Conservation (phyloP, 2,797 vertebrate genomes). For the Sebastes trivittatus region DNA sequence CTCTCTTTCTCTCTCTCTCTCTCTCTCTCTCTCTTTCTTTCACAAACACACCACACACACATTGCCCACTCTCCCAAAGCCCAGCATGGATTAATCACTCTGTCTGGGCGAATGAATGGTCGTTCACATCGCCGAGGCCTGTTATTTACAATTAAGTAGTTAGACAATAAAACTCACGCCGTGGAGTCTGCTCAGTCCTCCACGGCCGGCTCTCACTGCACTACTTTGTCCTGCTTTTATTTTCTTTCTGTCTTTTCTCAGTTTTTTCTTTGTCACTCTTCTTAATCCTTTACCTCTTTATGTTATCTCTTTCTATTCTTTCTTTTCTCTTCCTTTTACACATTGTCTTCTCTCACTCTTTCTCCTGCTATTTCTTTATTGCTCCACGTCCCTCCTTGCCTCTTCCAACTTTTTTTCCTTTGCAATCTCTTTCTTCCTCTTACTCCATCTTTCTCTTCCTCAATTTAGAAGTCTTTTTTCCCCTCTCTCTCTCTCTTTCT, state of each 20-base stretch:
- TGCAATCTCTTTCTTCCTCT: neutral
- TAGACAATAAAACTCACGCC: constrained; percentile 81
- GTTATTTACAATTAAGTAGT: constrained; percentile 81
- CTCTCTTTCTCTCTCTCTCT: constrained; percentile 40
- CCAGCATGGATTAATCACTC: constrained; percentile 83
- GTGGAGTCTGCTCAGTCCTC: constrained; percentile 64
- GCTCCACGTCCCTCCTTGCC: neutral
- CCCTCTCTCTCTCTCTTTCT: neutral
- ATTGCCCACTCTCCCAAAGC: constrained; percentile 57
- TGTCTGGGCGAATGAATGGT: constrained; percentile 81
- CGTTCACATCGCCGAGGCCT: constrained; percentile 73
- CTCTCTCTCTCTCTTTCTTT: constrained; percentile 41
- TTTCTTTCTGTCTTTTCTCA: neutral
- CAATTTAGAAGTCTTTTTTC: constrained; percentile 1
- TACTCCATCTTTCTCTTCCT: neutral
- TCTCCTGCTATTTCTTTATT: neutral
- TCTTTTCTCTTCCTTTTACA: neutral
- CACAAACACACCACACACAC: constrained; percentile 33
- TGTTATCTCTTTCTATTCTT: neutral
- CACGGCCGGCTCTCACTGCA: constrained; percentile 33
- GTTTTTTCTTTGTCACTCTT: neutral
- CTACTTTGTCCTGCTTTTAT: constrained; percentile 1
- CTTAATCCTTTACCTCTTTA: neutral
- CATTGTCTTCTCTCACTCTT: too few species aligned
- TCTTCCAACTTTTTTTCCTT: neutral